phyloP scores from a whole-genome alignment of 2,888 invertebrate genomes.

The Polymixis flavicincta region DNA sequence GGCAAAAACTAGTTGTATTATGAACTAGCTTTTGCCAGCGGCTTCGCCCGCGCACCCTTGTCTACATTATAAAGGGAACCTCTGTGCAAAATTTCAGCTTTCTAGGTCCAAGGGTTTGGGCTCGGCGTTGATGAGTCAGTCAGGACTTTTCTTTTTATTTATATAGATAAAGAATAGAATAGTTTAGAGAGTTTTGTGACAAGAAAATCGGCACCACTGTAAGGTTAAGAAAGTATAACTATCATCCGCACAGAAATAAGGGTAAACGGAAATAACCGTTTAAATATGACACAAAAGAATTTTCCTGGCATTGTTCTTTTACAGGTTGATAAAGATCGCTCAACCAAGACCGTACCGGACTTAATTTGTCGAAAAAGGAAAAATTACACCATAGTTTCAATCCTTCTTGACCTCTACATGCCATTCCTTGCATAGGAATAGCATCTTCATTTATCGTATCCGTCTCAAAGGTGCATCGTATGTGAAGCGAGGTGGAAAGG shows the following conservation, averaged over 20 bases:
- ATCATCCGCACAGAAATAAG: background rate
- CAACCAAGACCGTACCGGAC: background rate
- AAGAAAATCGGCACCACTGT: no score
- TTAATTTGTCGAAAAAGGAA: background rate
- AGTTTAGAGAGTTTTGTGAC: no score
- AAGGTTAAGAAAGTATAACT: background rate
- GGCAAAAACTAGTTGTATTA: no score
- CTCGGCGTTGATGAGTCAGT: no score
- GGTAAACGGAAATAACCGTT: no score
- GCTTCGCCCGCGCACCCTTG: no score
- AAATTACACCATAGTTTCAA: background rate
- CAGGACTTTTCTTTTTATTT: no score
- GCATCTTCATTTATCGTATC: constrained; percentile 3
- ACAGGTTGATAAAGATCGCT: background rate
- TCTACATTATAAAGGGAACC: no score
- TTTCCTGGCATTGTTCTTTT: background rate
- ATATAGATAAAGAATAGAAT: no score
- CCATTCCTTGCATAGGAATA: background rate
- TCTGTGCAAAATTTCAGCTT: no score
- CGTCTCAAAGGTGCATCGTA: constrained; percentile 38
- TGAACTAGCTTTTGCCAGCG: no score
- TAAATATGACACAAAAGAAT: background rate
- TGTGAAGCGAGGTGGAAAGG: constrained; percentile 40
- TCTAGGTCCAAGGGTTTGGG: no score
- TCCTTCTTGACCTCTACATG: background rate